Evolutionary conservation across 2,113 vertebrate species (phyloP), one percentile per base, ranked within the genome.

Genomic region (Elephas maximus): DNA sequence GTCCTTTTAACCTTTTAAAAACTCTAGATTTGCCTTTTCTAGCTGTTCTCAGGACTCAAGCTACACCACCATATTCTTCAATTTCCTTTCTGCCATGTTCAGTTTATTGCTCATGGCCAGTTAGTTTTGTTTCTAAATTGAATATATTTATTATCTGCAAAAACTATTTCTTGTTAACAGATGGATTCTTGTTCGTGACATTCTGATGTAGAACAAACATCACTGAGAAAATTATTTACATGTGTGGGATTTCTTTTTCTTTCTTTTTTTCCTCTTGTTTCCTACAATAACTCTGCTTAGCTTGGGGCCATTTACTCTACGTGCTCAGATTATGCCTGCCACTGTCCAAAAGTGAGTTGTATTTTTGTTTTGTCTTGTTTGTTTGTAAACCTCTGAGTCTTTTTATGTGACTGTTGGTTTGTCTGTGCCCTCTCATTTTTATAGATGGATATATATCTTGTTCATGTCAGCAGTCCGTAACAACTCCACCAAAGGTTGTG

Each of bases 51-150:
- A 2, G 67, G 15, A 33, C 69, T 53, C 33, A 6, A 23, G 18
- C 11, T 0, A 1, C 3, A 14, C 1, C 0, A 1, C 4, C 1
- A 2, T 0, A 2, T 23, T 14, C 33, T 20, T 15, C 23, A 9
- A 10, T 14, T 44, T 44, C 45, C 26, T 53, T 17, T 57, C 83
- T 60, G n/a, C 24, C 33, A 9, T 74, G 20, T 41, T 53, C 33
- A 3, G 0, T 44, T 6, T 23, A 8, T 33, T 14, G 0, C 14
- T 74, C 18, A 0, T 6, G 7, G 26, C 26, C 67, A 7, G n/a
- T 26, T 78, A 1, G 12, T 17, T 57, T 78, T 30, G 23, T 30
- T 18, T 82, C 62, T 44, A 48, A 21, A 7, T n/a, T 15, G 4
- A 0, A 23, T 21, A 28, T 45, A 51, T 14, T 65, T 26, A 28